Evolutionary conservation across 92 coral and sea anemone species (phyloP), one percentile per base, ranked within the genome.

Genomic region (Umimayanthus chanpuru): DNA sequence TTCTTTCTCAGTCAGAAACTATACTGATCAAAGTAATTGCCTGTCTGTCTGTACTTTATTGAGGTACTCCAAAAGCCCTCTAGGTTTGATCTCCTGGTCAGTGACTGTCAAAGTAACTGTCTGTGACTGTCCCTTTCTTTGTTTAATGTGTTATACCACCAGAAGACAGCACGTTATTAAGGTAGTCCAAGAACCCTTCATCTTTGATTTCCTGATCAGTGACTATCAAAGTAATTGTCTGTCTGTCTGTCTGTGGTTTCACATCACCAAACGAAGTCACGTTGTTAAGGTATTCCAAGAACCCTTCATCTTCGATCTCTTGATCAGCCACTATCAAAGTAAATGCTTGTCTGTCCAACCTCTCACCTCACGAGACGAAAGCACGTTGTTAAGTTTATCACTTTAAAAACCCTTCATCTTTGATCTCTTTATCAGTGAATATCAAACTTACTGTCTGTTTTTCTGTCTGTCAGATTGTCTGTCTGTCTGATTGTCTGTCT

Each of bases 391-490:
- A 73, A 94, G 89, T 83, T 93, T 32, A 2, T 2, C 36, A 96
- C 75, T 96, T 98, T 79, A 95, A 89, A 90, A 95, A 94, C 28
- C 95, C 95, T 53, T 95, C 96, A 74, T 95, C 96, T 68, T 95
- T 95, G 89, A 94, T 95, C 87, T 95, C 98, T 75, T 95, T 95
- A 91, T 94, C 98, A 41, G 98, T 95, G 70, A 95, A 92, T 72
- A 92, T 94, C 41, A 95, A 95, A 21, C 94, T 89, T 81, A 94
- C 94, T 9, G 98, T 96, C 79, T 94, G 98, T 11, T 98, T 43
- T 0, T 43, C 49, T 43, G 49, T 18, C 47, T 50, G 16, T 50
- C 6, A 14, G 11, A 50, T 50, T 50, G 3, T 32, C 8, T 41
- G 49, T 75, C 79, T 32, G 49, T 15, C 9, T 76, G 43, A 32